Evolutionary conservation across 2,113 vertebrate genomes (phyloP), one percentile per base, ranked within the genome.

Genomic region (Coracopsis vasa): DNA sequence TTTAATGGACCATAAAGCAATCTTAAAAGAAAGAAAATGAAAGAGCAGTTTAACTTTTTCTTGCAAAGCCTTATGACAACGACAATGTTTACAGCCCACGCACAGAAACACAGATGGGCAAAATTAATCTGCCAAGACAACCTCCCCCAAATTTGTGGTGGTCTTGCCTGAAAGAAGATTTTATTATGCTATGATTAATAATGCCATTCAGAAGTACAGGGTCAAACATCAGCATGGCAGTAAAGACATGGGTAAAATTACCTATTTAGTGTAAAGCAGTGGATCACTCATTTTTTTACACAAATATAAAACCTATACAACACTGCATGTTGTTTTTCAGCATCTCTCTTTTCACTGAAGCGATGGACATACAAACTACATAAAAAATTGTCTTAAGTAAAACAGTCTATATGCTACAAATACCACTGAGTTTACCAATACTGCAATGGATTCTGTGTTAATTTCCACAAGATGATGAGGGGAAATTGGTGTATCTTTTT

Each of bases 61-160:
- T 50, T 23, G 3, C 39, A 70, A 74, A 78, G 27, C 51, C 39
- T 84, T 47, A 50, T 47, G 37, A 96, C 27, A 91, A 73, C 67
- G 45, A 47, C 81, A 93, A 71, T 77, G 93, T 93, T 96, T 95
- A 94, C 71, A 74, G 45, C 93, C 81, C 71, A 62, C 53, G 47
- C 24, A 83, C 8, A 80, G 77, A 67, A 92, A 84, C 82, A 77
- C 60, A 95, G 79, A 91, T 89, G 82, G 74, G 48, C 15, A 95
- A 85, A 94, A 92, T 80, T 82, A 42, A 87, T 72, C 80, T 92
- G 89, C 71, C 91, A 75, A 85, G 87, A 89, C 50, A 95, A 80
- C 69, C 86, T 88, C 33, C 27, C 42, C 70, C 47, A 70, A 81
- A 87, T 84, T 53, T 65, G 44, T 51, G 23, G 39, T 88, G 53